Percentiles rank a stretch among this genome's conserved stretches.
These are phyloP conservation scores for Origma solitaria DNA, from an alignment of 2,113 vertebrate species.

Conservation along the genomic window DNA sequence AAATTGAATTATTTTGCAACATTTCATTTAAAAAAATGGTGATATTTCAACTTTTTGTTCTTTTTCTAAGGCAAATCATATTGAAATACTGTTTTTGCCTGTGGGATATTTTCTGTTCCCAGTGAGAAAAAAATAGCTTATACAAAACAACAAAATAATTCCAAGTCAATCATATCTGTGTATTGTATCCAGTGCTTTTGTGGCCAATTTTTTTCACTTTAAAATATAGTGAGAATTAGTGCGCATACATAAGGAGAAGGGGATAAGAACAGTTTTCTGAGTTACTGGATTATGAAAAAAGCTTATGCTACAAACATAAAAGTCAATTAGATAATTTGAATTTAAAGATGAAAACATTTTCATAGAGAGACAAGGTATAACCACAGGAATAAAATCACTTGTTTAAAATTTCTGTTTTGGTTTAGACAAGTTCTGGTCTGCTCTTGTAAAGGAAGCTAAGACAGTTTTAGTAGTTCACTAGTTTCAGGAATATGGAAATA, in stretches of 20 bases:
- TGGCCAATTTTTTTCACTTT: neutral
- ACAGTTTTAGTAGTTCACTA: neutral
- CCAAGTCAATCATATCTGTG: slow-evolving; percentile 2
- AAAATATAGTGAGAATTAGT: neutral
- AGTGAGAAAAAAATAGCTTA: slow-evolving; percentile 6
- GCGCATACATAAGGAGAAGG: neutral
- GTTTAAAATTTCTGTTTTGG: neutral
- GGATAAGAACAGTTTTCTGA: neutral
- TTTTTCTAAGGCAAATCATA: slow-evolving; percentile 1
- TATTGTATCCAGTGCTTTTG: neutral
- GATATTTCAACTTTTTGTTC: slow-evolving; percentile 41
- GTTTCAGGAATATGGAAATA: neutral
- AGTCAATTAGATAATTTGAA: neutral
- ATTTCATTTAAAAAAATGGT: neutral
- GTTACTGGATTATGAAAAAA: neutral
- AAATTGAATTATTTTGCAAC: slow-evolving; percentile 41
- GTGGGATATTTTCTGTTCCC: slow-evolving; percentile 21
- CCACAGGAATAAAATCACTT: neutral
- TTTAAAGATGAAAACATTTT: neutral
- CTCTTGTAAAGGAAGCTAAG: neutral
- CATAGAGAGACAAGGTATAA: neutral
- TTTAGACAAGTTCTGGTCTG: neutral
- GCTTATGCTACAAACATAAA: neutral
- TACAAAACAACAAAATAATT: slow-evolving; percentile 14
- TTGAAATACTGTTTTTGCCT: neutral